These are phyloP conservation scores for Calcarius lapponicus DNA, from an alignment of 2,797 vertebrate species.

Conservation along the genomic window DNA sequence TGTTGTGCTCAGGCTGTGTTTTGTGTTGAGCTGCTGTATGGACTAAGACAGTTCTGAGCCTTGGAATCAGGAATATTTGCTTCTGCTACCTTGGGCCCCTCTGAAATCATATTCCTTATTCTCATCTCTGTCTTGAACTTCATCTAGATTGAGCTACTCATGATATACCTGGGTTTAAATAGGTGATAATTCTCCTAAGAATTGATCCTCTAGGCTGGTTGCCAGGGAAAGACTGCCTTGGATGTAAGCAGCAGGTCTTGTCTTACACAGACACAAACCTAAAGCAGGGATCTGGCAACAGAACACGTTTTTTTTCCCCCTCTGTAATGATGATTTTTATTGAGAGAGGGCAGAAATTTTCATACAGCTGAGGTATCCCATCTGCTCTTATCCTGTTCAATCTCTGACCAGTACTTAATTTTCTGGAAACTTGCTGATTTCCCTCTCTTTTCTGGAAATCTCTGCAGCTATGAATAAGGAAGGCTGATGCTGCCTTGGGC, in stretches of 20 bases:
- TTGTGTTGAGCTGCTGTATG: background rate
- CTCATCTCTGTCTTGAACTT: background rate
- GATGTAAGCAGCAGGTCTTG: background rate
- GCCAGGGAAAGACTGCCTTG: background rate
- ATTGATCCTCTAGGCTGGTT: background rate
- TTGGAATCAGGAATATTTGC: background rate
- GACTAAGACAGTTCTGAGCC: background rate
- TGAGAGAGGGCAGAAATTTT: background rate
- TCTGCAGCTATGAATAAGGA: background rate
- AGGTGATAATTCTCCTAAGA: background rate
- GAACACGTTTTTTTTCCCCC: background rate
- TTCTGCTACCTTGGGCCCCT: background rate
- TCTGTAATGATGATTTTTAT: background rate
- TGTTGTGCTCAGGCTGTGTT: background rate
- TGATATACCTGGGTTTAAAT: background rate
- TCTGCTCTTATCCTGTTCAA: background rate
- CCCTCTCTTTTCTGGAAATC: background rate
- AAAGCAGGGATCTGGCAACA: background rate
- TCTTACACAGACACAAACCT: background rate
- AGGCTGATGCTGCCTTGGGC: background rate
- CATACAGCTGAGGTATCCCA: background rate
- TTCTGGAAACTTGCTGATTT: background rate
- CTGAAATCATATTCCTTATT: background rate
- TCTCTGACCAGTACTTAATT: background rate
- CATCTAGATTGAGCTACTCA: background rate